Evolutionary conservation across 2,113 vertebrate species (phyloP).

Genomic region (Tachuris rubrigastra): DNA sequence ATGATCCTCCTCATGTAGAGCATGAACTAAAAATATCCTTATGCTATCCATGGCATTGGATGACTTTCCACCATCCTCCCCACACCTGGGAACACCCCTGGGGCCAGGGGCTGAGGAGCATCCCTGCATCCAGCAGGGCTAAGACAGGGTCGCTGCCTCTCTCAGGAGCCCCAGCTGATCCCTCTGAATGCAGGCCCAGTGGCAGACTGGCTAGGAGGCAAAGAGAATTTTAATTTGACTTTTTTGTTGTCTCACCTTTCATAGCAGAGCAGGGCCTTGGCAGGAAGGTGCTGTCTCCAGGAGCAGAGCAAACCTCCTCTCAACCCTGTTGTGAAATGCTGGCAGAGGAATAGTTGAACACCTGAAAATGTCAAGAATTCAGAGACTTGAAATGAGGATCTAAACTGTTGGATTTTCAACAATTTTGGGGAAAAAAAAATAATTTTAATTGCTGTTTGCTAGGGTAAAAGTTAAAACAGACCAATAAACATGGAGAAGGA

Average conservation of each 20-base stretch:
- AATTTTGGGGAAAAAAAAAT: not conserved
- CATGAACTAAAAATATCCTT: not conserved
- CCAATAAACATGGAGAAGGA: not conserved
- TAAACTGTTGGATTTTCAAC: not conserved
- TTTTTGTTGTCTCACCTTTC: not conserved
- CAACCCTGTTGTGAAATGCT: not conserved
- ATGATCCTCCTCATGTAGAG: not conserved
- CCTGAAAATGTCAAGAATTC: not conserved
- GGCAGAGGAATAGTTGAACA: not conserved
- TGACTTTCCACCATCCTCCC: not conserved
- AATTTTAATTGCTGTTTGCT: not conserved
- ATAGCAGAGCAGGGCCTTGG: accelerated
- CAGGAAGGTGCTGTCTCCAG: accelerated
- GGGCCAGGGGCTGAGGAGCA: not conserved
- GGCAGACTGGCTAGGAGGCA: not conserved
- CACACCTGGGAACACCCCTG: accelerated
- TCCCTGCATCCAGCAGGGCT: accelerated
- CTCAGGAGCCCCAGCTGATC: not conserved
- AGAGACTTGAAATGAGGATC: not conserved
- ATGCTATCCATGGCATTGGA: accelerated
- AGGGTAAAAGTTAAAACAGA: not conserved
- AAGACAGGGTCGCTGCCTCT: accelerated
- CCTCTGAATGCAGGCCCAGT: accelerated
- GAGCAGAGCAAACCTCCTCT: not conserved
- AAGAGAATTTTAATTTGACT: accelerated